These are phyloP conservation scores for Arenicola marina DNA, from an alignment of 2,888 invertebrate species.

Conservation along the genomic window DNA sequence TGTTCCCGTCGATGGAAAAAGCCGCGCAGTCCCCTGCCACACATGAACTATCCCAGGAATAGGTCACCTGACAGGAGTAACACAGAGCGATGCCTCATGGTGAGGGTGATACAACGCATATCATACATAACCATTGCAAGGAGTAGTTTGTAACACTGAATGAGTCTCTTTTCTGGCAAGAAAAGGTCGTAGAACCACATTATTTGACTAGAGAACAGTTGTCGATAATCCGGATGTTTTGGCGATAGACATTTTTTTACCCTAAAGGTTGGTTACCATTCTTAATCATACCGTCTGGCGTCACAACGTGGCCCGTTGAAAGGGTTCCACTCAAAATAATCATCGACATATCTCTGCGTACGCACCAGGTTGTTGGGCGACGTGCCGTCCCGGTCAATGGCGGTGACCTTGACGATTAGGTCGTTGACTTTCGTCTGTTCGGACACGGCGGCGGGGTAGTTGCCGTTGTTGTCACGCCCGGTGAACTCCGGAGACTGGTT, in stretches of 20 bases:
- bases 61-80: conserved; percentile 24
- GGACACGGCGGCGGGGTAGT: conserved; percentile 7
- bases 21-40: conserved; percentile 12
- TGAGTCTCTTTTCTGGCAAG: too few species aligned
- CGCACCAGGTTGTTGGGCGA: conserved; percentile 12
- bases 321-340: background rate
- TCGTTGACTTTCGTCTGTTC: conserved; percentile 2
- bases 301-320: background rate
- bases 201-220: background rate
- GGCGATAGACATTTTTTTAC: background rate
- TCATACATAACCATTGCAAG: too few species aligned
- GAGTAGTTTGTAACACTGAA: too few species aligned
- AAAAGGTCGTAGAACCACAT: too few species aligned
- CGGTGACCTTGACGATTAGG: background rate
- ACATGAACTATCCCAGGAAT: conserved; percentile 15
- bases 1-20: conserved; percentile 22
- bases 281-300: background rate
- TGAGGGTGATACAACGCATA: background rate
- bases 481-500: conserved; percentile 1
- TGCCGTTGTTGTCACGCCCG: background rate
- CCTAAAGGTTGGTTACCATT: background rate
- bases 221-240: background rate
- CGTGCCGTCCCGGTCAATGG: conserved; percentile 7
- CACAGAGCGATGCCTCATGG: background rate
- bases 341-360: too few species aligned